Evolutionary conservation across 2,888 invertebrate species (phyloP), one percentile per base, ranked within the genome.

Genomic region (Biston betularia): DNA sequence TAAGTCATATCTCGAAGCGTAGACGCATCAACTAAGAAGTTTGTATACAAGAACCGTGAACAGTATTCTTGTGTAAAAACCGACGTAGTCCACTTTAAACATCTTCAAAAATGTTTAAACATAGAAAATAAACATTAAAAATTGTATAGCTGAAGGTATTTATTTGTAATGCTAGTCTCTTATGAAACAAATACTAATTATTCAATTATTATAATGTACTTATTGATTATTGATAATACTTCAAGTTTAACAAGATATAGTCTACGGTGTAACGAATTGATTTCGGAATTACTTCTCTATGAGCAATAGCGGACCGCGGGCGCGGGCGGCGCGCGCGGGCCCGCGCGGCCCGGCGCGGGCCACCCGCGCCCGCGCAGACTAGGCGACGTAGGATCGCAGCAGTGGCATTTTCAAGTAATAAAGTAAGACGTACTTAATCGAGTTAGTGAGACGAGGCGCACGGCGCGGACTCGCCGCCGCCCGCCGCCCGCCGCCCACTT

Each of bases 151-250:
- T 92, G 93, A 92, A 90, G 89, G 89, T 93, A 92, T 93, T 93
- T 90, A 92, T 93, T 93, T 93, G 92, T 93, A 93, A 92, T 92
- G 93, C 93, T 93, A 93, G 93, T 93, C 91, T 93, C 92, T 93
- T 93, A 92, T 92, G 92, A 93, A 93, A 91, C 90, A 90, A 92
- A 92, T 92, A 93, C 92, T 93, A 93, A 93, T 91, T 92, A 93
- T 93, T 93, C 92, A 93, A 93, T 93, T 93, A 93, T 92, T 91
- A 88, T 93, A 93, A 93, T 90, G 93, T 93, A 93, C 93, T 93
- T 92, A 92, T 92, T 92, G 93, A 93, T 93, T 92, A 92, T 92
- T 89, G 92, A 93, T 92, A 92, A 92, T 93, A 93, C 91, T 93
- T 93, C 91, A 92, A 93, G 89, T 92, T 93, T 92, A 92, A 92